Evolutionary conservation across 2,797 vertebrate species (phyloP).

Genomic region (Oophaga sylvatica): DNA sequence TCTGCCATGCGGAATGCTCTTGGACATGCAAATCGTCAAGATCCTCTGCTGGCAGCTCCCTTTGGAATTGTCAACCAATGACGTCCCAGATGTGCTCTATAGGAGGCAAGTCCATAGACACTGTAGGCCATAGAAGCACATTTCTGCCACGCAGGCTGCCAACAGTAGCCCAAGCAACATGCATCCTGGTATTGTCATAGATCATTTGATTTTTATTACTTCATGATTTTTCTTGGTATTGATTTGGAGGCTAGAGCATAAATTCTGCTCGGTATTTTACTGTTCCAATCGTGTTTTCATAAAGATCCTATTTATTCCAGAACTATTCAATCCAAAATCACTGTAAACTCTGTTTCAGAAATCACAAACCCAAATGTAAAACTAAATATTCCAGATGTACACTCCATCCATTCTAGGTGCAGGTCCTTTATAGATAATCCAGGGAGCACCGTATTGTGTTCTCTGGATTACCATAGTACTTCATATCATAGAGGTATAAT

Average conservation of each 20-base stretch:
- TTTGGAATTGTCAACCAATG: too few relatives aligned
- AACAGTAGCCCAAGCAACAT: too few relatives aligned
- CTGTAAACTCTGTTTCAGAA: background rate
- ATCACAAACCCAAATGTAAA: background rate
- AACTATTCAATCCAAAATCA: background rate
- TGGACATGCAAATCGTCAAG: too few relatives aligned
- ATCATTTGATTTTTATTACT: too few relatives aligned
- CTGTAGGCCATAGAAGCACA: too few relatives aligned
- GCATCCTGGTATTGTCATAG: too few relatives aligned
- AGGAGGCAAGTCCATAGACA: too few relatives aligned
- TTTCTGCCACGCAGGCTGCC: too few relatives aligned
- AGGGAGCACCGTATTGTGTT: slow-evolving; percentile 9
- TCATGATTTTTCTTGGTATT: too few relatives aligned
- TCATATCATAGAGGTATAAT: slow-evolving; percentile 42
- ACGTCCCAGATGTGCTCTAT: too few relatives aligned
- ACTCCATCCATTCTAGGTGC: background rate
- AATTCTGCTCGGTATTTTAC: background rate
- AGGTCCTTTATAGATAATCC: background rate
- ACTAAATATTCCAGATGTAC: background rate
- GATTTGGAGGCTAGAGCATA: background rate
- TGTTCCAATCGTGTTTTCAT: background rate
- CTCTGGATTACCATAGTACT: slow-evolving; percentile 37
- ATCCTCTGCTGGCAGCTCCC: too few relatives aligned
- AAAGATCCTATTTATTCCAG: background rate
- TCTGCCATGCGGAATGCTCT: too few relatives aligned